Conservation (phyloP, 2,888 invertebrate genomes). For the Hydroisotoma schaefferi region DNA sequence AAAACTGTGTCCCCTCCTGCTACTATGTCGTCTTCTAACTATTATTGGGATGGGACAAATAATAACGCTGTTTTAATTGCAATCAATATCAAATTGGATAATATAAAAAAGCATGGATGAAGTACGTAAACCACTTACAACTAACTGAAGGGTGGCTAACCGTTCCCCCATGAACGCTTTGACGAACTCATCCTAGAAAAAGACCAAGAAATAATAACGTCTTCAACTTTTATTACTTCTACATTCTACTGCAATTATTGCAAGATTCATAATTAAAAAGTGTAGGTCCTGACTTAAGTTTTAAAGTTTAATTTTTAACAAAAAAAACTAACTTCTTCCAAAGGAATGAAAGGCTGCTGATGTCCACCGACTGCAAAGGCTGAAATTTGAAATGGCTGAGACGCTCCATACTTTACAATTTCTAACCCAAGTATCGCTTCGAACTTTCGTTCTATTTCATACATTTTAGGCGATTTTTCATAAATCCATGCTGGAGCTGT, state of each 20-base stretch:
- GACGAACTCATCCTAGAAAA: not conserved
- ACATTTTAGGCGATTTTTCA: not conserved
- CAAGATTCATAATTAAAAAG: not conserved
- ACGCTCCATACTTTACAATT: not conserved
- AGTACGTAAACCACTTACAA: not conserved
- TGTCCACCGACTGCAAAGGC: constrained; percentile 25
- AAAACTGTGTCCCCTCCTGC: constrained; percentile 24
- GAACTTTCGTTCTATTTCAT: constrained; percentile 1
- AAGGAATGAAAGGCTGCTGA: constrained; percentile 23
- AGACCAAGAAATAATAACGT: not conserved
- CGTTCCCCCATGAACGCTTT: constrained; percentile 2
- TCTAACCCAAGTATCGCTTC: constrained; percentile 4
- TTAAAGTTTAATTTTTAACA: not conserved
- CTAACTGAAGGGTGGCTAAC: not conserved
- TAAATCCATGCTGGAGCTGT: constrained; percentile 8
- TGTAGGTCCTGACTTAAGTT: not conserved
- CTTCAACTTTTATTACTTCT: not conserved
- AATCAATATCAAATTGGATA: too few relatives aligned
- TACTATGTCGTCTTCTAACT: constrained; percentile 19
- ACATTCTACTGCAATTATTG: not conserved
- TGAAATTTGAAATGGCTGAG: constrained; percentile 10
- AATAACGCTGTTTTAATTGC: too few relatives aligned
- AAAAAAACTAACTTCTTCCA: constrained; percentile 13
- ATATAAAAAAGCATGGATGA: not conserved
- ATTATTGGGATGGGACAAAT: not conserved